Evolutionary conservation across 2,797 vertebrate genomes (phyloP).

Genomic region (Diplodus sargus): DNA sequence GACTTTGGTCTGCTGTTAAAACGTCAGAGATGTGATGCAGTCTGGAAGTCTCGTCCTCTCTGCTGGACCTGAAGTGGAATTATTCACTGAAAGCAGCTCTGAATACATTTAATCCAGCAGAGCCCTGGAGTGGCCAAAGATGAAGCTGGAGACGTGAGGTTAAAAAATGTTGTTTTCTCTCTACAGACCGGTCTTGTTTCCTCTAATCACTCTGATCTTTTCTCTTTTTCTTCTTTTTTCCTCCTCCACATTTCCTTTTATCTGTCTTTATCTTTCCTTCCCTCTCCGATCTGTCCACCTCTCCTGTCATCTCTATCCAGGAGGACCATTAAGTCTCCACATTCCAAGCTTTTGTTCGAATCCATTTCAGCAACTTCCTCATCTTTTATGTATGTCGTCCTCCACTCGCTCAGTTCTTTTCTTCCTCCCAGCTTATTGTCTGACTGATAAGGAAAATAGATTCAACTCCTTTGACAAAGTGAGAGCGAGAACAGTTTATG

Average conservation of each 20-base stretch:
- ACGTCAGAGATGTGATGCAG: not conserved
- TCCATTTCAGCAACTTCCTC: constrained; percentile 38
- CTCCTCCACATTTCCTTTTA: constrained; percentile 21
- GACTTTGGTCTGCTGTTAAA: not conserved
- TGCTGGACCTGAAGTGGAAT: not conserved
- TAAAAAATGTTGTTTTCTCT: not conserved
- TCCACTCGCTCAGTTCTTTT: constrained; percentile 35
- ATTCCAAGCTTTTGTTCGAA: constrained; percentile 32
- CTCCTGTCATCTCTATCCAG: constrained; percentile 28
- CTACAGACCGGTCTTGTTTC: not conserved
- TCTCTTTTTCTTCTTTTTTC: not conserved
- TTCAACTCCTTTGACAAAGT: constrained; percentile 40
- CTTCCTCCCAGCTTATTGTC: constrained; percentile 14
- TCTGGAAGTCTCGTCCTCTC: not conserved
- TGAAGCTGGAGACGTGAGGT: not conserved
- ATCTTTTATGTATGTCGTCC: constrained; percentile 52
- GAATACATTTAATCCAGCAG: not conserved
- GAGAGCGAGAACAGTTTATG: constrained; percentile 9
- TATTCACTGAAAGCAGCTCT: constrained; percentile 10
- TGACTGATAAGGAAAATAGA: constrained; percentile 52
- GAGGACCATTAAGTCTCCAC: constrained; percentile 25
- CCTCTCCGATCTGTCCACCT: not conserved
- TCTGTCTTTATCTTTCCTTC: constrained; percentile 3
- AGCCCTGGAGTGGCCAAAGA: not conserved
- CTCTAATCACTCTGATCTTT: not conserved